These are phyloP conservation scores for Oncorhynchus mykiss DNA, from an alignment of 2,113 vertebrate species.

Conservation along the genomic window DNA sequence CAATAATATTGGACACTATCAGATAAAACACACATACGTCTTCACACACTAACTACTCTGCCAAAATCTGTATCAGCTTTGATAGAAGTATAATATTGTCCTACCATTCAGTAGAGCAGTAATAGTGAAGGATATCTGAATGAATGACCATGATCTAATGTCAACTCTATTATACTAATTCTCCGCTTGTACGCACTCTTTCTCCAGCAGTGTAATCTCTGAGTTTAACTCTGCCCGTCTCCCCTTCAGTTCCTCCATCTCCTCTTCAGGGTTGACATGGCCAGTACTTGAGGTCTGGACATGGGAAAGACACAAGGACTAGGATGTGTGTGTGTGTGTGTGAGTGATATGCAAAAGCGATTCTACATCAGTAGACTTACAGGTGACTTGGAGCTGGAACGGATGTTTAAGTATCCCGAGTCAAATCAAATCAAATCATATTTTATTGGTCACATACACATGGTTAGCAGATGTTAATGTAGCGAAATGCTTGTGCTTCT, in stretches of 20 bases:
- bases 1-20: background rate
- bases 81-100: too few relatives aligned
- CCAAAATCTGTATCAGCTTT: too few relatives aligned
- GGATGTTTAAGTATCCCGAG: conserved; percentile 58
- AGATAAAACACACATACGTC: background rate
- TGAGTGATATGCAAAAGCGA: background rate
- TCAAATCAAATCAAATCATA: conserved; percentile 28
- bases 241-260: conserved; percentile 64
- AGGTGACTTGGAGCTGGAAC: conserved; percentile 75
- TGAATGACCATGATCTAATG: too few relatives aligned
- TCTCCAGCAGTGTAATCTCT: conserved; percentile 69
- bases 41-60: background rate
- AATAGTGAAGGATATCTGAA: too few relatives aligned
- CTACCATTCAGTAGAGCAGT: too few relatives aligned
- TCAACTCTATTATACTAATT: too few relatives aligned
- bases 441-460: conserved; percentile 40
- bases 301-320: conserved; percentile 39
- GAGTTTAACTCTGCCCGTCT: conserved; percentile 58
- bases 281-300: conserved; percentile 44
- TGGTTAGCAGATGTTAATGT: too few relatives aligned
- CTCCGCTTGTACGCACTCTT: conserved; percentile 64
- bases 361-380: conserved; percentile 56
- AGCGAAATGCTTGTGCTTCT: too few relatives aligned
- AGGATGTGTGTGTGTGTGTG: background rate
- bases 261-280: conserved; percentile 51